phyloP scores from a whole-genome alignment of 2,113 vertebrate species.

The Phrynosoma blainvillii region DNA sequence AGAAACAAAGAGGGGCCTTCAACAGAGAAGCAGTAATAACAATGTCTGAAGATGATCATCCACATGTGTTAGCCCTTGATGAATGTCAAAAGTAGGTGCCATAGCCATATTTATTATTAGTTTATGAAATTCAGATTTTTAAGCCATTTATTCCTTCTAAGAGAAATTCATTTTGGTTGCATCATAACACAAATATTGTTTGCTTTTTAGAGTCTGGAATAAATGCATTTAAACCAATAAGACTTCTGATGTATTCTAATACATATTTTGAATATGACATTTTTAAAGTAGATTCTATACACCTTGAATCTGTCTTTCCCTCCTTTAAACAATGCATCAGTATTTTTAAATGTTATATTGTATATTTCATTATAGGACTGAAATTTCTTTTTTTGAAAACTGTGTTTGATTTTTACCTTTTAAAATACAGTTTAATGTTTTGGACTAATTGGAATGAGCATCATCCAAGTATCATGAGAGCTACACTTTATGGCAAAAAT shows the following conservation, averaged over 20 bases:
- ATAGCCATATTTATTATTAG: not conserved
- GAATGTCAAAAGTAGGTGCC: constrained; percentile 91
- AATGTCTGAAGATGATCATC: constrained; percentile 96
- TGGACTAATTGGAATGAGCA: constrained; percentile 99
- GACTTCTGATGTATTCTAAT: too few species aligned
- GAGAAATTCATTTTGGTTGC: not conserved
- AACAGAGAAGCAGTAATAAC: constrained; percentile 87
- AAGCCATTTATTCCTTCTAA: not conserved
- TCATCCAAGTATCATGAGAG: constrained; percentile 95
- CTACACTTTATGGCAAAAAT: constrained; percentile 90
- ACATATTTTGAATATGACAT: not conserved
- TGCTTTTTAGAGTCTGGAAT: not conserved
- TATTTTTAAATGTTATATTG: not conserved
- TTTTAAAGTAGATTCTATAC: not conserved
- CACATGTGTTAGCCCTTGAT: constrained; percentile 90
- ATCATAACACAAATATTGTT: not conserved
- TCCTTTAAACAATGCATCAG: not conserved
- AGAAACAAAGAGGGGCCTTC: constrained; percentile 82
- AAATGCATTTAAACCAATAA: not conserved
- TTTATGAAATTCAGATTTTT: not conserved
- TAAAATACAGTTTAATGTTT: constrained; percentile 91
- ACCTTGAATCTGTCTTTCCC: not conserved
- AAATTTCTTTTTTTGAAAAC: not conserved
- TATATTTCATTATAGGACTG: constrained; percentile 8
- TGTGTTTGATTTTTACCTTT: constrained; percentile 11